Base-by-base conservation (phyloP, 2,113 vertebrate species). In the Nerophis ophidion region DNA sequence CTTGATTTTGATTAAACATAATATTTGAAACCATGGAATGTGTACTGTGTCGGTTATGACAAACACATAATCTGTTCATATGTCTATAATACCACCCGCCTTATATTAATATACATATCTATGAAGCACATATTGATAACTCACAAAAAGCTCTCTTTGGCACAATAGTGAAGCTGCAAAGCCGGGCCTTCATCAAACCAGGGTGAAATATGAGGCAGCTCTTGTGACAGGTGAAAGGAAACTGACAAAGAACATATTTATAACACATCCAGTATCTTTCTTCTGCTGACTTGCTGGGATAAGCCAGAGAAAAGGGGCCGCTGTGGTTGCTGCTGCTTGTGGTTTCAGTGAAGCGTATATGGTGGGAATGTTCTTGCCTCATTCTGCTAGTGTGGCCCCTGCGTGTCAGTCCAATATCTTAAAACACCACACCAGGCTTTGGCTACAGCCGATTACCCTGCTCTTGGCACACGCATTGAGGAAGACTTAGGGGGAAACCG, bases 401-500 rank as follows among this genome's bases (percentile, higher is more conserved):
- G 83, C 71, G 75, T 87, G 87, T 87, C 89, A 87, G 87, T 84
- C 84, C 87, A 90, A 88, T 88, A 89, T 88, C 82, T 89, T 89
- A 88, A 90, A 90, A 89, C 87, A 90, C 88, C 85, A 89, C 85
- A 87, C 85, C 81, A 81, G 81, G 81, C 75, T 84, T 81, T 79
- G 14, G 86, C 87, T 86, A 83, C 86, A 86, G 86, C 87, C 90
- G 90, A 90, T 91, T 91, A 89, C 85, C 81, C 85, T 68, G 82
- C 79, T 86, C 83, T 83, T 89, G 90, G 87, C 87, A 87, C 73
- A 35, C 68, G 63, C 84, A 87, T 76, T 78, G 81, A 84, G 86
- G 84, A 88, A 84, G 77, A 81, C 85, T 87, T 65, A 80, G 83
- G 87, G 81, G 6, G 16, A 12, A 84, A 87, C 81, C 87, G 88